Percentiles rank a stretch among this genome's conserved stretches.
phyloP scores from a whole-genome alignment of 2,888 invertebrate genomes.

The Eledona agricola region DNA sequence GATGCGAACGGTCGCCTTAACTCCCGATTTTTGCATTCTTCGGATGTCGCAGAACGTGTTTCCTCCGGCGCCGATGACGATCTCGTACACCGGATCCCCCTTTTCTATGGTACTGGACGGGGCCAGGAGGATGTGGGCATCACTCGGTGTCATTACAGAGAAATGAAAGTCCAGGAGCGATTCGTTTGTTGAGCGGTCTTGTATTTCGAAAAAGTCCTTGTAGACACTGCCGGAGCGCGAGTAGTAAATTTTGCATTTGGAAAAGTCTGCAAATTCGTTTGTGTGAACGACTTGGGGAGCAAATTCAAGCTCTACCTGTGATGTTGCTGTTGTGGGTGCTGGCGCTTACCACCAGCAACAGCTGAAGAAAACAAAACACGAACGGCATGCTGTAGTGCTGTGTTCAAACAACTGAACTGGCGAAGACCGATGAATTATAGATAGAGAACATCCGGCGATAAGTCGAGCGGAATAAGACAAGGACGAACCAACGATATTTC shows the following conservation, averaged over 20 bases:
- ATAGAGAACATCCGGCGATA: no score
- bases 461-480: slow-evolving; percentile 10
- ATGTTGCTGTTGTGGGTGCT: slow-evolving; percentile 39
- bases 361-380: no score
- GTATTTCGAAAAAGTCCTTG: slow-evolving; percentile 66
- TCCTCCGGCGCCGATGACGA: slow-evolving; percentile 77
- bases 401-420: no score
- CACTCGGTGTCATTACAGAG: slow-evolving; percentile 71
- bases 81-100: slow-evolving; percentile 72
- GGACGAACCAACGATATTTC: slow-evolving; percentile 1
- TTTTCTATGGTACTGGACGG: slow-evolving; percentile 62
- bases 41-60: slow-evolving; percentile 76
- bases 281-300: not conserved
- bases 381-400: no score
- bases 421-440: no score
- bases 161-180: slow-evolving; percentile 69
- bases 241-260: slow-evolving; percentile 67
- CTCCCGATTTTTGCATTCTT: slow-evolving; percentile 67
- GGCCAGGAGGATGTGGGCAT: slow-evolving; percentile 75
- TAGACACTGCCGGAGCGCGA: slow-evolving; percentile 68
- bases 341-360: no score
- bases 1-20: slow-evolving; percentile 67
- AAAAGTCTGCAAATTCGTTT: slow-evolving; percentile 53
- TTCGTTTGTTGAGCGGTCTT: slow-evolving; percentile 49
- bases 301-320: slow-evolving; percentile 39